Base-by-base conservation (phyloP, 2,113 vertebrate species). In the Prietella phreatophila region DNA sequence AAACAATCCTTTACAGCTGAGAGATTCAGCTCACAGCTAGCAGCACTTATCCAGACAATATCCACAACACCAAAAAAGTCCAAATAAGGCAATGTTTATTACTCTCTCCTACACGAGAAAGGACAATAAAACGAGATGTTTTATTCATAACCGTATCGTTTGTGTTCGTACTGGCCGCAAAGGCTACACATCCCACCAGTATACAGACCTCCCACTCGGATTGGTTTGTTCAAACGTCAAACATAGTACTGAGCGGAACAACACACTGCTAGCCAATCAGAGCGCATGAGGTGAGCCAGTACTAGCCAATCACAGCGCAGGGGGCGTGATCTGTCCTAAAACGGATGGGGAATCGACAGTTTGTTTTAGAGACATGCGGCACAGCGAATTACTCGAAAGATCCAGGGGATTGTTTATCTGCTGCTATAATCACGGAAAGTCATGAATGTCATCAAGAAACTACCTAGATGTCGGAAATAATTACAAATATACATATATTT, bases 371-470 rank as follows among this genome's bases (percentile, higher is more conserved):
- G 33, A 82, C 50, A 22, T 30, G 56, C 50, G 7, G 53, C 50
- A 33, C 27, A 36, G 22, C 14, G n/a, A 60, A 82, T 60, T 13
- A 82, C 8, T 42, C 5, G 33, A 42, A 83, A 61, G 30, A 60
- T n/a, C 13, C 30, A 5, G 9, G 8, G n/a, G 19, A 4, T 13
- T 11, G 13, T 14, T 61, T 39, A 27, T 39, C 39, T 27, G 1
- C 14, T 42, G 10, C 3, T 27, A 39, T 20, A 82, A 42, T 0
- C 53, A 33, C 1, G 1, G 58, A 58, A 39, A 17, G 14, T 10
- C 1, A 0, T 0, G 3, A 42, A 61, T 1, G 22, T 0, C 42
- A 17, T 27, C 6, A 17, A 42, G 4, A 79, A 1, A 19, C 2
- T 30, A 4, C 3, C 1, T 0, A 30, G 5, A 56, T 20, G 27